Evolutionary conservation across 2,113 vertebrate species (phyloP), one percentile per base, ranked within the genome.

Genomic region (Pachypanchax playfairii): DNA sequence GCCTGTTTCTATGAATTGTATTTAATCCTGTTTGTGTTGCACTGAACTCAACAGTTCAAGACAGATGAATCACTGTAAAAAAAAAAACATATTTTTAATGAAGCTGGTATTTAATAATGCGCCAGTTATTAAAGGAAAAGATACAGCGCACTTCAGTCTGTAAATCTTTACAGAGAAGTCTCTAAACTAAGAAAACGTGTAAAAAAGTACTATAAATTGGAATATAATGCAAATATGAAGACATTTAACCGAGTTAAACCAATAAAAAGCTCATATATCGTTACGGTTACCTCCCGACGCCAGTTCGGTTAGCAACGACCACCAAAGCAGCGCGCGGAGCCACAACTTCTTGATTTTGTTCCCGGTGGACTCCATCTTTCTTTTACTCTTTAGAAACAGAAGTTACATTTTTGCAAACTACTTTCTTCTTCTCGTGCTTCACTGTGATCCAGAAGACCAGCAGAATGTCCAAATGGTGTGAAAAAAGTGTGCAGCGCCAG

Each of bases 221-320:
- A 1, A 2, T 4, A 5, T 4, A 4, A 13, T 6, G 6, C 1
- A 12, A 11, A 3, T 17, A 5, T 44, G 2, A 41, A 51, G 26
- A 46, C 0, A 3, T 0, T 1, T 36, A 6, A 6, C 0, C 52
- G 9, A 61, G 62, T 0, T 17, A 9, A 20, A 1, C 22, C 50
- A 11, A 12, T 12, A 10, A 21, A 15, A n/a, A 4, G 2, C 6
- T 0, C 10, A 2, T 17, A 7, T 15, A 15, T 7, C 9, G 3
- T 4, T 26, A 15, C 41, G 20, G 6, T 85, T 87, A 90, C 88
- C 88, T 85, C 77, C 88, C 0, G 72, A 74, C 65, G 75, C 73
- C 69, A 85, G 57, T 26, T 68, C 55, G 62, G 83, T 9, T 60
- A 83, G 65, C 21, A 90, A 67, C 79, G 85, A 89, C 72, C 87